These are phyloP conservation scores for Tetranychus cinnabarinus DNA, from an alignment of 1,140 invertebrate genomes.

Conservation along the genomic window DNA sequence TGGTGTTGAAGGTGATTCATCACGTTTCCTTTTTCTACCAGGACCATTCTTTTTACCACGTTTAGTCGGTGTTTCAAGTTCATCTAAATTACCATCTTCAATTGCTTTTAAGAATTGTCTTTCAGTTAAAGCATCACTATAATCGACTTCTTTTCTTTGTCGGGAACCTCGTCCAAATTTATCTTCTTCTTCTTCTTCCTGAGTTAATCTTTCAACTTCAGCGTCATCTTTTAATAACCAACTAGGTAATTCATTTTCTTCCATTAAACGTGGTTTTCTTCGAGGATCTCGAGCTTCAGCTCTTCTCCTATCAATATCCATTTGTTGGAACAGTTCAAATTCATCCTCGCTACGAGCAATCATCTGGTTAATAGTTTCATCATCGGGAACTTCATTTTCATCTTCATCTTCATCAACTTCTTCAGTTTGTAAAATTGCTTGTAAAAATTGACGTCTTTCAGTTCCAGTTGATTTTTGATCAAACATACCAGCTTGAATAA, in stretches of 20 bases:
- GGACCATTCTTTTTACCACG: slow-evolving; percentile 12
- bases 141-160: slow-evolving; percentile 93
- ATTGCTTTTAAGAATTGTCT: slow-evolving; percentile 78
- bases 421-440: slow-evolving; percentile 76
- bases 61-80: slow-evolving; percentile 36
- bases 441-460: slow-evolving; percentile 79
- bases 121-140: slow-evolving; percentile 81
- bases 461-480: slow-evolving; percentile 93
- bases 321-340: slow-evolving; percentile 74
- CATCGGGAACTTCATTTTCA: slow-evolving; percentile 94
- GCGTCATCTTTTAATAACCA: slow-evolving; percentile 87
- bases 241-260: slow-evolving; percentile 74
- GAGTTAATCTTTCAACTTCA: slow-evolving; percentile 45
- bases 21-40: slow-evolving; percentile 12
- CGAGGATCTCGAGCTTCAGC: slow-evolving; percentile 50
- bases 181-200: slow-evolving; percentile 36
- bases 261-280: slow-evolving; percentile 62
- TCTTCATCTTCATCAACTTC: slow-evolving; percentile 84
- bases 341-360: slow-evolving; percentile 81
- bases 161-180: slow-evolving; percentile 56
- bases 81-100: slow-evolving; percentile 35
- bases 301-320: slow-evolving; percentile 70
- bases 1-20: slow-evolving; percentile 13
- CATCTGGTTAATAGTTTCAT: slow-evolving; percentile 98
- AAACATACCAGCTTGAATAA: slow-evolving; percentile 99